A percentile compares a stretch with the other conserved stretches of the same genome.
phyloP scores from a whole-genome alignment of 2,113 vertebrate genomes.

The Cyprinus carpio region DNA sequence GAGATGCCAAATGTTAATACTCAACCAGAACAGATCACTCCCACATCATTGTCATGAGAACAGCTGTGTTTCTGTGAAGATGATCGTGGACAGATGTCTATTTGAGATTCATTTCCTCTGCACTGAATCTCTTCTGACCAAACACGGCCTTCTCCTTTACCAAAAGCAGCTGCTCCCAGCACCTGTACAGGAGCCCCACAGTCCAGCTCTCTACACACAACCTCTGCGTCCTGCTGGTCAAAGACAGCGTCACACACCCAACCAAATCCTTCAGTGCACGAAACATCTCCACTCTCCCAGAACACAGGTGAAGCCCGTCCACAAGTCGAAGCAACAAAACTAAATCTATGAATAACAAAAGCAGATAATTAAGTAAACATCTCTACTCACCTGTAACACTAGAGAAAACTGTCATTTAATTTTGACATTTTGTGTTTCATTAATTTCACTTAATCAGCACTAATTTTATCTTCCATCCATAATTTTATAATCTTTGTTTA shows the following conservation, averaged over 20 bases:
- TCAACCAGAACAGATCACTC: neutral
- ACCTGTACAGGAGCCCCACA: slow-evolving; percentile 1
- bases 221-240: slow-evolving; percentile 21
- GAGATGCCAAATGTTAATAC: neutral
- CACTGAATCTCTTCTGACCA: neutral
- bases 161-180: slow-evolving; percentile 2
- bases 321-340: neutral
- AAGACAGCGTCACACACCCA: slow-evolving; percentile 20
- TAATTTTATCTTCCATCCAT: too few species aligned
- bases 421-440: too few species aligned
- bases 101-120: neutral
- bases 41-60: neutral
- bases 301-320: neutral
- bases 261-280: too few species aligned
- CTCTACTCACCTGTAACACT: too few species aligned
- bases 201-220: neutral
- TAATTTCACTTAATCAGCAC: too few species aligned
- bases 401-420: too few species aligned
- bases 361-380: too few species aligned
- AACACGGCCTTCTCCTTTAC: neutral
- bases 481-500: too few species aligned
- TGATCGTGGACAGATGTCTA: slow-evolving; percentile 14
- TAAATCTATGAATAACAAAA: too few species aligned
- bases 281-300: neutral
- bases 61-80: neutral